Evolutionary conservation across 2,113 vertebrate species (phyloP).

Genomic region (Todiramphus chloris): DNA sequence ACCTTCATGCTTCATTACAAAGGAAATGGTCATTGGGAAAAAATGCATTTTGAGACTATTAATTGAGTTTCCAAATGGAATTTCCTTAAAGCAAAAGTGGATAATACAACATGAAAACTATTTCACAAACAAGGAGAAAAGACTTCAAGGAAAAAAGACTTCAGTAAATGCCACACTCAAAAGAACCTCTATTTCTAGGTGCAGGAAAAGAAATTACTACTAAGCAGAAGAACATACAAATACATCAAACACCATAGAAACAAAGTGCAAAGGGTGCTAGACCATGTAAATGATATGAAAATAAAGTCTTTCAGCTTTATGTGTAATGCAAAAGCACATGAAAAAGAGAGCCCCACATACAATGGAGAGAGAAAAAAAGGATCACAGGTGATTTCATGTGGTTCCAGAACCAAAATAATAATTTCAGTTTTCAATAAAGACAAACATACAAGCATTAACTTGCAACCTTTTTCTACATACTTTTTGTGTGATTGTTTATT

Average conservation of each 20-base stretch:
- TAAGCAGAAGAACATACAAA: not conserved
- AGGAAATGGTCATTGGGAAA: not conserved
- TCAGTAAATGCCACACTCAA: not conserved
- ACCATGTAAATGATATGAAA: not conserved
- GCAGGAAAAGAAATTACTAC: not conserved
- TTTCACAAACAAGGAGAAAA: not conserved
- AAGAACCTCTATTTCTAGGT: not conserved
- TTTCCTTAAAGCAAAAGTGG: not conserved
- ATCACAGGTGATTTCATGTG: not conserved
- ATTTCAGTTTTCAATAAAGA: not conserved
- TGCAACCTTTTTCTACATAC: not conserved
- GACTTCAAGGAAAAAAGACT: not conserved
- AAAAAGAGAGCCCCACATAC: not conserved
- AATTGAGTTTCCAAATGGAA: not conserved
- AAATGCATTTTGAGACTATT: not conserved
- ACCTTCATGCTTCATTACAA: not conserved
- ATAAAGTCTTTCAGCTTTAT: not conserved
- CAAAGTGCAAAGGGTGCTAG: not conserved
- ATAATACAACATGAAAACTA: not conserved
- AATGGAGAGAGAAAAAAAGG: not conserved
- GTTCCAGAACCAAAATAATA: not conserved
- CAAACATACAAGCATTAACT: not conserved
- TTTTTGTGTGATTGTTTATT: not conserved
- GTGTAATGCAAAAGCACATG: not conserved
- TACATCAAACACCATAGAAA: not conserved